Base-by-base conservation (phyloP, 2,797 vertebrate genomes). In the Helicolenus hilgendorfi region DNA sequence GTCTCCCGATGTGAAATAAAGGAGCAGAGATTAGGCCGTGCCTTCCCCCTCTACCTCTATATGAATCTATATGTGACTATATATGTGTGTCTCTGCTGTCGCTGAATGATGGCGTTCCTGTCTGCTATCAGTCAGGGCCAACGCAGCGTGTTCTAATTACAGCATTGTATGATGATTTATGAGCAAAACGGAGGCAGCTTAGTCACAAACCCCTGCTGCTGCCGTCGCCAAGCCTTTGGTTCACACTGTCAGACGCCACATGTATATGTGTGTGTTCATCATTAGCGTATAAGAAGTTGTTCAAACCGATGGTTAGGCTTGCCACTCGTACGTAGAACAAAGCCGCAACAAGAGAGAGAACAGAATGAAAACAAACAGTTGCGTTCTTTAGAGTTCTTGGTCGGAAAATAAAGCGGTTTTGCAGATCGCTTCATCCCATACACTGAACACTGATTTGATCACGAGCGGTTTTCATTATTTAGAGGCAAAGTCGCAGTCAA, bases 81-180 rank as follows among this genome's bases (percentile, higher is more conserved):
- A 53, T 29, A 29, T 13, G 13, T 3, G 45, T 8, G 69, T 53
- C 20, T 41, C 13, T 67, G 68, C 9, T 68, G 60, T 9, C 24
- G 58, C 36, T 72, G 75, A 87, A 58, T 63, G 83, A 88, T 83
- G 64, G 79, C 29, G 3, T 65, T 78, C 36, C 76, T 85, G 85
- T 88, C 87, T 77, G 82, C 86, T 79, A 93, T 96, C 93, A 89
- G 92, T 96, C 94, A 95, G 74, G 33, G 24, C 81, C 91, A 84
- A 81, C 49, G 22, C 83, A 81, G 86, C 77, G 72, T 81, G 88
- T 56, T 72, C 94, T 94, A 95, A 96, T 96, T 94, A 95, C 85
- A 79, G 35, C 72, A 70, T 72, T 87, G 85, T 73, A 84, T 84
- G 89, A 92, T 92, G 93, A 95, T 94, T 92, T 89, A 92, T 84